Base-by-base conservation (phyloP, 2,797 vertebrate genomes). In the Acrossocheilus fasciatus region DNA sequence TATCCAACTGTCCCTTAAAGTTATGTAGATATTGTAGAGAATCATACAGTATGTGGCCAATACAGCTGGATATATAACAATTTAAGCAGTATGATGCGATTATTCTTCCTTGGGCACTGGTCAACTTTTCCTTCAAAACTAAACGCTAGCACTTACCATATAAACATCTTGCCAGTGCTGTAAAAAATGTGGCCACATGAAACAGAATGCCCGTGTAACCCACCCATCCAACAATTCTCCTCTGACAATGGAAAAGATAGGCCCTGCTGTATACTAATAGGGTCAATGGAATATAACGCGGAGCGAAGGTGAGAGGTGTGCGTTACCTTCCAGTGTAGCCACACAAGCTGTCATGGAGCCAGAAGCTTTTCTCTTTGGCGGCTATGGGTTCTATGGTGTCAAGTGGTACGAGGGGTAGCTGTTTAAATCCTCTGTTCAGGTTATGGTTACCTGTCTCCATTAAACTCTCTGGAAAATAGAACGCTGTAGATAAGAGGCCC, bases 401-500 rank as follows among this genome's bases (percentile, higher is more conserved):
- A 94, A 93, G 89, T 95, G 90, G 91, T 94, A 92, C 89, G 88
- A 86, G 89, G 91, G 86, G 88, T 94, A 89, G 89, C 89, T 89
- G 90, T 91, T 91, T 92, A 91, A 93, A 91, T 87, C 88, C 86
- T 47, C 86, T 89, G 87, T 91, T 91, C 90, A 43, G 92, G 92
- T 89, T 95, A 92, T 89, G 80, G 92, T 95, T 95, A 95, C 94
- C 89, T 90, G 89, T 94, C 91, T 78, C 9, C 91, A 91, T 84
- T 90, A 90, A 87, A 92, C 91, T 90, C 90, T 91, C 87, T 87
- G 87, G 93, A 92, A 90, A 89, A 93, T 92, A 90, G 76, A 81
- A 84, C 57, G 43, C 85, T 87, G 54, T 87, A 83, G 68, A 83
- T 88, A 89, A 88, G 86, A 79, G 47, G 59, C 30, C 70, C 26